Percentiles rank a stretch among this genome's conserved stretches.
Conservation (phyloP, 2,888 invertebrate species). For the Poecilobothrus nobilitatus region DNA sequence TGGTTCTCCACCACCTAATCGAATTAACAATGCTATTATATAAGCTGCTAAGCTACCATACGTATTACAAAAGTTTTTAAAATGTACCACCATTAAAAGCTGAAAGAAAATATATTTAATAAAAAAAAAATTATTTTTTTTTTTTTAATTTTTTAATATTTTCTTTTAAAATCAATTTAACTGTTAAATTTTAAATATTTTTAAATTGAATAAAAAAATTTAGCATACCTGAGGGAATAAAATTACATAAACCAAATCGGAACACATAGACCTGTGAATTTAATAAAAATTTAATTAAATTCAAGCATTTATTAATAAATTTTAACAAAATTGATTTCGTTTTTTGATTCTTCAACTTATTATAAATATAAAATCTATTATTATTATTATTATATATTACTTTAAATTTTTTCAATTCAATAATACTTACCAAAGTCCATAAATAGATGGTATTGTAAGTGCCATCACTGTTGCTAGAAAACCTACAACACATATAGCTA, state of each 20-base stretch:
- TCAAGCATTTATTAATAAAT: too few species aligned
- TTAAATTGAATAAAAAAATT: too few species aligned
- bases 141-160: neutral
- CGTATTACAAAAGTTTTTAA: constrained; percentile 88
- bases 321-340: too few species aligned
- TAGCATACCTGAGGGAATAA: constrained; percentile 89
- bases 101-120: constrained; percentile 41
- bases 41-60: constrained; percentile 92
- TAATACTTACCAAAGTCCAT: constrained; percentile 78
- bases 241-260: constrained; percentile 97
- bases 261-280: constrained; percentile 79
- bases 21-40: constrained; percentile 70
- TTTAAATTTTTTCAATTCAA: neutral
- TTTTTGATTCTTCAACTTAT: neutral
- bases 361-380: too few species aligned
- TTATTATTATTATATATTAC: neutral
- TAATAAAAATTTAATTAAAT: neutral
- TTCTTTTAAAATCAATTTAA: neutral
- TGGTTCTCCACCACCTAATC: constrained; percentile 82
- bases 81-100: constrained; percentile 94
- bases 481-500: constrained; percentile 84
- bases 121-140: too few species aligned
- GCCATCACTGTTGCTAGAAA: constrained; percentile 91
- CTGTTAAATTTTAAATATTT: neutral
- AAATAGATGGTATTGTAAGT: constrained; percentile 93